phyloP scores from a whole-genome alignment of 2,797 vertebrate genomes.

The Zenarchopterus dispar region DNA sequence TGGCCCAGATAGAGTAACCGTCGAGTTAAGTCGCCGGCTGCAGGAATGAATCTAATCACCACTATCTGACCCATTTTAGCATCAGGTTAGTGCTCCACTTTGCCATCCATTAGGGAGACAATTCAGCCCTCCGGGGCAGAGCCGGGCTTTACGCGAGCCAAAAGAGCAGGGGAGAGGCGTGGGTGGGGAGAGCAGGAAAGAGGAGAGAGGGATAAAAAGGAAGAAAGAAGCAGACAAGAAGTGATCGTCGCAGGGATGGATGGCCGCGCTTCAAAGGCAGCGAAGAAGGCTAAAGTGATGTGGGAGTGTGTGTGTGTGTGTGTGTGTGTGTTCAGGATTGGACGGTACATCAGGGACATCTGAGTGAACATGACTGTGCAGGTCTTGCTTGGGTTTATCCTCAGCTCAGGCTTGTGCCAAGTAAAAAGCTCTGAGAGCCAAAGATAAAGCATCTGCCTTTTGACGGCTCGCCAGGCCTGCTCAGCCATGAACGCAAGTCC shows the following conservation, averaged over 20 bases:
- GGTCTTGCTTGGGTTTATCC: slow-evolving; percentile 61
- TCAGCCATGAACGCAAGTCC: slow-evolving; percentile 49
- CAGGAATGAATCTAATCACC: slow-evolving; percentile 72
- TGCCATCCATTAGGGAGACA: slow-evolving; percentile 78
- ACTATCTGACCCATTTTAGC: slow-evolving; percentile 80
- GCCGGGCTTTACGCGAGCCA: slow-evolving; percentile 54
- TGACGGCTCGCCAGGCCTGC: slow-evolving; percentile 53
- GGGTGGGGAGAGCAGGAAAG: too few species aligned
- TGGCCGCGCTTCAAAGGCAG: slow-evolving; percentile 64
- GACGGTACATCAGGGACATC: slow-evolving; percentile 65
- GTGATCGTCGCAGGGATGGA: slow-evolving; percentile 55
- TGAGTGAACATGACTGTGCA: slow-evolving; percentile 67
- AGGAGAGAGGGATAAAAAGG: slow-evolving; percentile 2
- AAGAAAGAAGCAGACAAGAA: slow-evolving; percentile 52
- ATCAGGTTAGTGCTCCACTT: slow-evolving; percentile 79
- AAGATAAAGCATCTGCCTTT: slow-evolving; percentile 71
- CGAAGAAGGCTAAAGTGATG: slow-evolving; percentile 61
- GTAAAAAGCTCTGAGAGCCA: slow-evolving; percentile 66
- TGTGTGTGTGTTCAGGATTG: slow-evolving; percentile 21
- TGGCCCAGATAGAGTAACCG: slow-evolving; percentile 70
- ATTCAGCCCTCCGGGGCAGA: slow-evolving; percentile 70
- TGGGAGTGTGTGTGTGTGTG: slow-evolving; percentile 31
- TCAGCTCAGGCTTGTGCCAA: slow-evolving; percentile 37
- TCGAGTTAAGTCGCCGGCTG: slow-evolving; percentile 65
- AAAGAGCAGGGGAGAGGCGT: slow-evolving; percentile 31